Evolutionary conservation across 2,888 invertebrate genomes (phyloP), one percentile per base, ranked within the genome.

Genomic region (Agrotis puta): DNA sequence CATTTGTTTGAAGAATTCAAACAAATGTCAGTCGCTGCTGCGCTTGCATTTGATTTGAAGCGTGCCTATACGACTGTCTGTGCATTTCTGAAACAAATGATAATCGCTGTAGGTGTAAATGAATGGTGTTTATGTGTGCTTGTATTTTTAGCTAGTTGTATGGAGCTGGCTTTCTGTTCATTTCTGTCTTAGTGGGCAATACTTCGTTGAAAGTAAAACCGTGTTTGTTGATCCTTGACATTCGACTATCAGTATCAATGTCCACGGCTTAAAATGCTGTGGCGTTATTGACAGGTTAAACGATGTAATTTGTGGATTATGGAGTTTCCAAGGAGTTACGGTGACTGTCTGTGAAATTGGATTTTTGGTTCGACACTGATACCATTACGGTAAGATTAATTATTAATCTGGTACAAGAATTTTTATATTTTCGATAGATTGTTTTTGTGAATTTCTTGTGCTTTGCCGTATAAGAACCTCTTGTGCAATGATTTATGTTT

Each of bases 201-300:
- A 22, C 63, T 43, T 33, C 48, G 66, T 79, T 84, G 84, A 84
- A 85, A 85, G 86, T 84, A 76, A 82, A 82, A 74, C 58, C 73
- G 58, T 85, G 81, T 83, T 80, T 54, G 59, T 48, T 66, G 72
- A 78, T 79, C 84, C 84, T 83, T 85, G 84, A 75, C 83, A 81
- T 85, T 85, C 83, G 77, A 64, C 71, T 81, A 78, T 83, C 76
- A 73, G 57, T 67, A 83, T 79, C 79, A 70, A 70, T 80, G 68
- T 77, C 66, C 63, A 54, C 24, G 58, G 27, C 24, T 77, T 69
- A 62, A 75, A 77, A 78, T 78, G 72, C 64, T 71, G 72, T 67
- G 61, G 59, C 62, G n/a, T 59, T 57, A 65, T 79, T 78, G 73
- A 64, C 63, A 63, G 58, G 53, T 65, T 81, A 73, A 77, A 66